These are phyloP conservation scores for Leptopilina boulardi DNA, from an alignment of 1,140 invertebrate species.

Conservation along the genomic window DNA sequence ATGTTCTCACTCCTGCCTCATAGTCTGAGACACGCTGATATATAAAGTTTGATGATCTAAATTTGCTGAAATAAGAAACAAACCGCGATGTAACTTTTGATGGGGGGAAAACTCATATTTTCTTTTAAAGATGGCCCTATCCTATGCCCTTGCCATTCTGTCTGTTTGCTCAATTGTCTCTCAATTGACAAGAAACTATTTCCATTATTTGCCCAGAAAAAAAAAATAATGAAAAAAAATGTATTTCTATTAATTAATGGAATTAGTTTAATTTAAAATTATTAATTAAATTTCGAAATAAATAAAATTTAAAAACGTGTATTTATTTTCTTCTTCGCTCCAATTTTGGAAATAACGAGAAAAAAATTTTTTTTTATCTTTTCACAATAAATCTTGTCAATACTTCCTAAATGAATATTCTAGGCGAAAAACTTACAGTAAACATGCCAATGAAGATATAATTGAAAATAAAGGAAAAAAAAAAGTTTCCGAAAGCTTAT, in stretches of 20 bases:
- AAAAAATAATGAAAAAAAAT: too few species aligned
- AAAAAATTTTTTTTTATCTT: too few species aligned
- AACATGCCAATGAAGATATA: not conserved
- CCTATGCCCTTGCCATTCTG: conserved; percentile 73
- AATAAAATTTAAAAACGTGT: too few species aligned
- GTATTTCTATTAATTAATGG: too few species aligned
- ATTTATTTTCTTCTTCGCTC: too few species aligned
- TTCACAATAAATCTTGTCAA: not conserved
- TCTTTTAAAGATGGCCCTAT: conserved; percentile 72
- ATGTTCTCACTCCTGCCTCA: conserved; percentile 78
- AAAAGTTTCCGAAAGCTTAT: not conserved
- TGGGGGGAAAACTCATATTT: conserved; percentile 55
- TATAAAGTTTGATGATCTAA: conserved; percentile 79
- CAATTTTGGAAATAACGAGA: too few species aligned
- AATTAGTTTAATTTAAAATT: too few species aligned
- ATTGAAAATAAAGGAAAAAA: not conserved
- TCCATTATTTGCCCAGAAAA: not conserved
- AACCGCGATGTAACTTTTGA: conserved; percentile 71
- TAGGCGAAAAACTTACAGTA: conserved; percentile 1
- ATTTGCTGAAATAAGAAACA: conserved; percentile 80
- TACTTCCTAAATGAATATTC: not conserved
- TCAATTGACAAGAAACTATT: not conserved
- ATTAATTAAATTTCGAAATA: too few species aligned
- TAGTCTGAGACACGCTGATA: conserved; percentile 80
- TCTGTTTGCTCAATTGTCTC: conserved; percentile 66